A percentile compares a stretch with the other conserved stretches of the same genome.
Evolutionary conservation across 2,797 vertebrate genomes (phyloP).

Genomic region (Mastacembelus armatus): DNA sequence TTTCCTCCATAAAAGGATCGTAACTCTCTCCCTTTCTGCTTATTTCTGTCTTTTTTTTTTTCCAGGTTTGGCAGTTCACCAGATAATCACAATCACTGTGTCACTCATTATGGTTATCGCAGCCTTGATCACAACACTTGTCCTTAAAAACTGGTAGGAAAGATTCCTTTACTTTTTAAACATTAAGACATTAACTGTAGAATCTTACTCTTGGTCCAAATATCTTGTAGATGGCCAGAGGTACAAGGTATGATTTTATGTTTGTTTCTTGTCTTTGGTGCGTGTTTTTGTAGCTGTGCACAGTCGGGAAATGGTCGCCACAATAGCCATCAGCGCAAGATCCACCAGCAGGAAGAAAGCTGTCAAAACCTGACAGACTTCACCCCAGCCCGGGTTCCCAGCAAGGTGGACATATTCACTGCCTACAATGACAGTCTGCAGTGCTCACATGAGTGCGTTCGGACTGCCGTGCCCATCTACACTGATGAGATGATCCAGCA

Average conservation of each 20-base stretch:
- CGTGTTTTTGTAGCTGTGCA: conserved; percentile 93
- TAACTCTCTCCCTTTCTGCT: conserved; percentile 42
- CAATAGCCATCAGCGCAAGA: conserved; percentile 97
- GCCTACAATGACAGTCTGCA: conserved; percentile 98
- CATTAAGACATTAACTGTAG: no score
- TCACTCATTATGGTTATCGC: conserved; percentile 99
- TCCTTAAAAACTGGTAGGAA: conserved; percentile 99
- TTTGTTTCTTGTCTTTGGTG: conserved; percentile 88
- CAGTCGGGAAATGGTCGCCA: conserved; percentile 93
- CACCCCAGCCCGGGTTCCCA: conserved; percentile 93
- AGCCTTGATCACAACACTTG: conserved; percentile 98
- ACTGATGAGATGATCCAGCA: conserved; percentile 94
- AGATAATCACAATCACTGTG: conserved; percentile 99
- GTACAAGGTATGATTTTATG: conserved; percentile 87
- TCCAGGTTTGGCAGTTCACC: conserved; percentile 98
- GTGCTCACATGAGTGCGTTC: conserved; percentile 97
- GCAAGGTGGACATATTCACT: conserved; percentile 98
- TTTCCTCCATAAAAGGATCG: conserved; percentile 22
- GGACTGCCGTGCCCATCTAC: conserved; percentile 91
- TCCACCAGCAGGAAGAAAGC: conserved; percentile 98
- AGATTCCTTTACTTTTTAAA: conserved; percentile 79
- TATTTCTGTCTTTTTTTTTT: conserved; percentile 47
- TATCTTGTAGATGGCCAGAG: conserved; percentile 13
- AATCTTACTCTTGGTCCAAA: background rate
- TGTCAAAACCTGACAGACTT: conserved; percentile 99